These are phyloP conservation scores for Ornithorhynchus anatinus DNA, from an alignment of 2,113 vertebrate species.

Conservation along the genomic window DNA sequence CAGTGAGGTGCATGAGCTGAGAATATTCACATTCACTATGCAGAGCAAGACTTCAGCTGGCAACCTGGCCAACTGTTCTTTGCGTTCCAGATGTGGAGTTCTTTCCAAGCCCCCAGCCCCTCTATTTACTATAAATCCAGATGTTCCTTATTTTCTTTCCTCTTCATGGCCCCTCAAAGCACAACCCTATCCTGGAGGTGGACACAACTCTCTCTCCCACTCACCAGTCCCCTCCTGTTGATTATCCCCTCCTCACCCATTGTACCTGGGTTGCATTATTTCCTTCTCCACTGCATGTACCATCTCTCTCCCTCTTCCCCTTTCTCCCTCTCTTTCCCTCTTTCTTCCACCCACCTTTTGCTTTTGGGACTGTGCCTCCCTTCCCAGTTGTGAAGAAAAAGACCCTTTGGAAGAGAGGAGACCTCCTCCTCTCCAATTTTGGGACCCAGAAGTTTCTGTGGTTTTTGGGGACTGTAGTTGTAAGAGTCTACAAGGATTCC, in stretches of 20 bases:
- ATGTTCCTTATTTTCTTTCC: not conserved
- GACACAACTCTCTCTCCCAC: not conserved
- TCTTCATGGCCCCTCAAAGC: not conserved
- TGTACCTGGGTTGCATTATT: constrained; percentile 12
- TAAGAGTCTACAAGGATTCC: not conserved
- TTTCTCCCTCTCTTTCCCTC: not conserved
- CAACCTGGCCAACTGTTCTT: not conserved
- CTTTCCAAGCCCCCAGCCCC: not conserved
- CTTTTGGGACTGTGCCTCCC: not conserved
- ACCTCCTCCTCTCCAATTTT: not conserved
- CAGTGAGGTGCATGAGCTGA: not conserved
- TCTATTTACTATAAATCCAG: constrained; percentile 1
- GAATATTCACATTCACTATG: not conserved
- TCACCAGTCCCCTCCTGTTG: not conserved
- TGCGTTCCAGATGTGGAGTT: not conserved
- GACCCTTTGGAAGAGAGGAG: not conserved
- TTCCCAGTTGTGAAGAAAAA: too few species aligned
- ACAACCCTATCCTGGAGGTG: too few species aligned
- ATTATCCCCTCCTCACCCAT: fast-evolving
- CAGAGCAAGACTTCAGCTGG: not conserved
- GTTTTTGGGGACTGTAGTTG: not conserved
- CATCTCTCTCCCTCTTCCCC: not conserved
- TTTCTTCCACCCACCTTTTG: not conserved
- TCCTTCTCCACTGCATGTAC: constrained; percentile 17
- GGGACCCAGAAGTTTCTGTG: not conserved